Base-by-base conservation (phyloP, 2,888 invertebrate species). In the Piscicola geometra region DNA sequence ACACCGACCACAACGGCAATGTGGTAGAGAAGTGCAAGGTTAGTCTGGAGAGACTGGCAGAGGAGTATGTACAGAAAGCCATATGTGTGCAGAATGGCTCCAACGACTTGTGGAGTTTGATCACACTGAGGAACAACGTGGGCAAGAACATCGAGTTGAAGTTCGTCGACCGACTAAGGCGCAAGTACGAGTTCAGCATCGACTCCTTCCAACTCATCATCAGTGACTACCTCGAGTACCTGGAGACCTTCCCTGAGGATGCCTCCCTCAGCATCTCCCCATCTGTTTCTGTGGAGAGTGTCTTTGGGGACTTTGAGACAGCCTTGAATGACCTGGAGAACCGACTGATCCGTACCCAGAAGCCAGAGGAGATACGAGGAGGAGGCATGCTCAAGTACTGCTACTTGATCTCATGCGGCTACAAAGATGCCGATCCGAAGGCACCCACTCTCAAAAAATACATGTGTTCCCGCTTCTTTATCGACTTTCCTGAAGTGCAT, bases 401-500 rank as follows among this genome's bases (percentile, higher is more conserved):
- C 88, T 94, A 95, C 86, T 90, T 99, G 82, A 89, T 99, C 82
- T 95, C 95, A 75, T 91, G 93, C 85, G 93, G 92, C 84, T 99
- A 97, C 89, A 90, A 91, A 82, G 90, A 98, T 71, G 93, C 94
- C 78, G 90, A 91, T 32, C 92, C 93, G 83, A 82, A 84, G 73
- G 91, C 92, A 86, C 86, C 96, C 84, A 93, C 94, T 86, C 89
- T 98, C 83, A 97, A 99, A 88, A 91, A 95, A 80, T 98, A 99
- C 89, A 99, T 99, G 99, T 99, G 98, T 89, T 98, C 98, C 81
- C 90, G 99, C 82, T 99, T 99, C 90, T 99, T 99, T 89, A 99
- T 99, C 86, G 99, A 99, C 88, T 99, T 99, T 87, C 93, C 95
- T 66, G 98, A 98, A 87, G 91, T 97, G 75, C 89, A 89, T 78